Conservation (phyloP, 2,113 vertebrate species). For the Mixornis gularis region DNA sequence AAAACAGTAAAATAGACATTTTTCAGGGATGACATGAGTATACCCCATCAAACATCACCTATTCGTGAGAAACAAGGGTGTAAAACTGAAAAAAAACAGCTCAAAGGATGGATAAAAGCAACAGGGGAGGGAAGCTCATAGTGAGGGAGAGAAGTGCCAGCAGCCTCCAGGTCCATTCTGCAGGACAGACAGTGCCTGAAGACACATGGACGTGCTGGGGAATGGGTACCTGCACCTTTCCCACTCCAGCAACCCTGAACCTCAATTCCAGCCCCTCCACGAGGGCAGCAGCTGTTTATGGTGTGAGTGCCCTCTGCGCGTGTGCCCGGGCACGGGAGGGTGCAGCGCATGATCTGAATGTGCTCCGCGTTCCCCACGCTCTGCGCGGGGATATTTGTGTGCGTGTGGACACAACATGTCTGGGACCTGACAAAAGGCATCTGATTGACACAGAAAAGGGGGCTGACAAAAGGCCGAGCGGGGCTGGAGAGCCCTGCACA, state of each 20-base stretch:
- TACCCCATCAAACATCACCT: accelerated
- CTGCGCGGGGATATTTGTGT: conserved; percentile 13
- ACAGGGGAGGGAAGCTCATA: accelerated
- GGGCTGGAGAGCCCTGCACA: conserved; percentile 33
- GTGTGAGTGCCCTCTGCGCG: background rate
- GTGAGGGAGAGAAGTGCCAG: accelerated
- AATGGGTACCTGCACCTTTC: accelerated
- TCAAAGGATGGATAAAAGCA: background rate
- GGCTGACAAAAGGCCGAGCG: conserved; percentile 52
- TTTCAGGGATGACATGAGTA: accelerated
- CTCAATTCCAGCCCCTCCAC: accelerated
- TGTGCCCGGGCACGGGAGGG: background rate
- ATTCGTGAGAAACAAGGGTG: accelerated
- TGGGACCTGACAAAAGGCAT: conserved; percentile 43
- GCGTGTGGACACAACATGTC: conserved; percentile 59
- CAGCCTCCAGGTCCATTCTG: background rate
- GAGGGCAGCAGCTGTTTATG: accelerated
- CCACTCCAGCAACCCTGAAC: accelerated
- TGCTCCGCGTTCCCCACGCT: background rate
- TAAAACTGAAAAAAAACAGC: background rate
- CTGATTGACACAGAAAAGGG: conserved; percentile 60
- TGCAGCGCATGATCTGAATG: background rate
- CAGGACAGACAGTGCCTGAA: accelerated
- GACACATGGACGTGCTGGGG: accelerated
- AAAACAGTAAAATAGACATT: accelerated